Conservation (phyloP, 2,888 invertebrate genomes). For the Mythimna lalbum region DNA sequence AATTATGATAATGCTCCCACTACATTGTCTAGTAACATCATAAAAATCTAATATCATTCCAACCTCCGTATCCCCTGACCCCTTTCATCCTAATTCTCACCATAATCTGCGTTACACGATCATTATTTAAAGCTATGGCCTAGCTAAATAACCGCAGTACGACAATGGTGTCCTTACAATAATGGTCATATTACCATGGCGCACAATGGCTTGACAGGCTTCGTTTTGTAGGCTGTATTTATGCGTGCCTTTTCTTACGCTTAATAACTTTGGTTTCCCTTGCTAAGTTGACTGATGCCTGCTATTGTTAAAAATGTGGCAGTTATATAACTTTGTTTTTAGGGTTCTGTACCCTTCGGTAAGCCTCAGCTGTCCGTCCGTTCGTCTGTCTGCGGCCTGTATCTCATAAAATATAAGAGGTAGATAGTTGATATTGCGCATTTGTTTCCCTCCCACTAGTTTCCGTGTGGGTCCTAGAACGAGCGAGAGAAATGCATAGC, state of each 20-base stretch:
- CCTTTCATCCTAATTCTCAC: constrained; percentile 26
- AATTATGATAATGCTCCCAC: no score
- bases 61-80: constrained; percentile 3
- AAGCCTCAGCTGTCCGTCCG: background rate
- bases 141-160: constrained; percentile 31
- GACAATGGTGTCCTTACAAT: constrained; percentile 39
- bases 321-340: constrained; percentile 11
- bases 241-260: constrained; percentile 64
- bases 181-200: constrained; percentile 40
- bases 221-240: constrained; percentile 65
- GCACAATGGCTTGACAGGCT: constrained; percentile 57
- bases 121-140: constrained; percentile 38
- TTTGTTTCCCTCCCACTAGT: no score
- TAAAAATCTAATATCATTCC: constrained; percentile 3
- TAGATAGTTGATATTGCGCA: no score
- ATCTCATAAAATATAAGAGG: no score
- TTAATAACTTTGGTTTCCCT: constrained; percentile 72
- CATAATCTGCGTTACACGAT: constrained; percentile 48
- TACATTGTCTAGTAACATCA: background rate
- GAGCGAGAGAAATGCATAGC: no score
- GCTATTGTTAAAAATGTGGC: background rate
- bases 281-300: constrained; percentile 51
- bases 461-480: no score
- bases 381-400: no score
- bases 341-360: no score